A percentile compares a stretch with the other conserved stretches of the same genome.
phyloP scores from a whole-genome alignment of 2,113 vertebrate genomes.

The Poeciliopsis turrubarensis region DNA sequence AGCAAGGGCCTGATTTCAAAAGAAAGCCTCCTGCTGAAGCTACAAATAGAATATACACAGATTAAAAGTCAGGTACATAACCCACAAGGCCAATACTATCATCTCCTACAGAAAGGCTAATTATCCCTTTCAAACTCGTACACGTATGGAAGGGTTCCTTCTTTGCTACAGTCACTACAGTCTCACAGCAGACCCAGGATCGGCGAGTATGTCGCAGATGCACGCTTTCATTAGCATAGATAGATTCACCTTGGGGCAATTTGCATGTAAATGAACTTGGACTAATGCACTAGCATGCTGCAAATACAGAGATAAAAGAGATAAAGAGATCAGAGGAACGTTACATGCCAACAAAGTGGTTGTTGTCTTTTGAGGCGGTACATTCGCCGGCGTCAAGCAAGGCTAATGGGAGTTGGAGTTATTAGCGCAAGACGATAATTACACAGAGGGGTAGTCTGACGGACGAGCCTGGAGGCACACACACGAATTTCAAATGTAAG shows the following conservation, averaged over 20 bases:
- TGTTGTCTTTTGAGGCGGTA: constrained; percentile 54
- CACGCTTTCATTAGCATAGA: constrained; percentile 70
- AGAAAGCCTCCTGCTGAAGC: neutral
- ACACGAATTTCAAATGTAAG: neutral
- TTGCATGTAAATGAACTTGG: constrained; percentile 79
- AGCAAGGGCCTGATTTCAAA: neutral
- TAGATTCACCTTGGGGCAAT: constrained; percentile 78
- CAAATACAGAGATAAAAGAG: constrained; percentile 54
- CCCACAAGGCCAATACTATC: neutral
- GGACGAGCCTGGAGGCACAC: no score
- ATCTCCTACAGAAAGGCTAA: neutral
- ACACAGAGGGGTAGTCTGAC: neutral
- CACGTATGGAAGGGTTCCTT: constrained; percentile 2
- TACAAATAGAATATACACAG: neutral
- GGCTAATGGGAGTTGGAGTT: constrained; percentile 56
- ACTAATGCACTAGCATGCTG: constrained; percentile 64
- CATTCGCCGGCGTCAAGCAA: constrained; percentile 39
- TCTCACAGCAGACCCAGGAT: constrained; percentile 47
- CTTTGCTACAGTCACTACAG: constrained; percentile 24
- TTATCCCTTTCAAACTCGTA: neutral
- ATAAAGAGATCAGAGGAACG: constrained; percentile 66
- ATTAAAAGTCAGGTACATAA: constrained; percentile 5
- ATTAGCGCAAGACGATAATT: constrained; percentile 58
- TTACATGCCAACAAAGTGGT: constrained; percentile 49
- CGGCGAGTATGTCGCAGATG: constrained; percentile 23